Base-by-base conservation (phyloP, 2,113 vertebrate genomes). In the Pholis gunnellus region DNA sequence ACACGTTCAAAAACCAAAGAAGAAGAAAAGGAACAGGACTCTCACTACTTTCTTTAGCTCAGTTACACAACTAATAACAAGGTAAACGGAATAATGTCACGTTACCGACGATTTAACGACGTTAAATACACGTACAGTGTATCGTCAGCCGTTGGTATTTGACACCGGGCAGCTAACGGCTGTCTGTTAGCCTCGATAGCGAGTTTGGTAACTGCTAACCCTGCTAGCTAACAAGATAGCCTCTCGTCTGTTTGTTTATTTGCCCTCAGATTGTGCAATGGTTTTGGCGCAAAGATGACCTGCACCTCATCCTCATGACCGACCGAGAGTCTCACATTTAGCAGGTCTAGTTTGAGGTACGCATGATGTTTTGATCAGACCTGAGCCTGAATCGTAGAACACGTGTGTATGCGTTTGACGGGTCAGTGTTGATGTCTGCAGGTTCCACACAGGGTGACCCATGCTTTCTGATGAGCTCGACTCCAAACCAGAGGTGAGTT, bases 401-500 rank as follows among this genome's bases (percentile, higher is more conserved):
- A 25, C 18, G 0, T 22, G 18, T 0, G 17, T 34, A 7, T 3
- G 6, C 2, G 0, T 0, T 20, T 69, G 34, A 9, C 18, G 13
- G 1, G 36, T 64, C 2, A 10, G 0, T 48, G 27, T 59, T 18
- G 15, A 81, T 79, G 0, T 81, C 89, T 83, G 29, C 92, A 97
- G 96, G 91, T 95, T 91, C 93, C 90, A 88, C 77, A 94, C 96
- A 96, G 90, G 94, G 95, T 95, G 97, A 97, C 97, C 96, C 96
- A 99, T 99, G 98, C 97, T 99, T 97, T 99, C 98, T 94, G 98
- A 99, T 99, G 98, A 99, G 95, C 96, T 99, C 91, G 97, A 99
- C 92, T 97, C 97, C 96, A 99, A 98, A 96, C 98, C 98, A 94
- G 98, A 99, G 97, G 98, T 99, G 93, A 93, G 25, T 34, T 20